Percentiles rank a stretch among this genome's conserved stretches.
These are phyloP conservation scores for Agrilus biguttatus DNA, from an alignment of 2,888 invertebrate species.

Conservation along the genomic window DNA sequence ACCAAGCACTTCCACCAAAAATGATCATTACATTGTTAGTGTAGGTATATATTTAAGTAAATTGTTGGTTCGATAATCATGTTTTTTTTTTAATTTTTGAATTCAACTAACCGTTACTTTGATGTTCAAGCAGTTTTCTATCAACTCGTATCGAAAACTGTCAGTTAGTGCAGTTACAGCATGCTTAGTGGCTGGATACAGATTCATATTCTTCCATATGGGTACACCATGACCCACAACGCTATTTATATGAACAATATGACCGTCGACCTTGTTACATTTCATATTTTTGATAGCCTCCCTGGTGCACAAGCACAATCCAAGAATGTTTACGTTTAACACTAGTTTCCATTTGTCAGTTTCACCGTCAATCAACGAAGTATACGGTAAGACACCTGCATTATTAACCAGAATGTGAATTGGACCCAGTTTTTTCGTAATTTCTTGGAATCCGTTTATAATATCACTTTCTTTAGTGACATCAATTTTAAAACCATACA, in stretches of 20 bases:
- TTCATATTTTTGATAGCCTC: constrained; percentile 15
- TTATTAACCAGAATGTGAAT: constrained; percentile 11
- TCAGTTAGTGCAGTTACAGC: constrained; percentile 7
- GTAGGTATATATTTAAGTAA: too few relatives aligned
- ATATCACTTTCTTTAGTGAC: constrained; percentile 9
- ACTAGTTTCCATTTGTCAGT: constrained; percentile 14
- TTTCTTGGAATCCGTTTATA: constrained; percentile 8
- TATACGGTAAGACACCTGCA: constrained; percentile 7
- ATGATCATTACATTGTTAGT: too few relatives aligned
- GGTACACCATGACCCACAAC: constrained; percentile 6
- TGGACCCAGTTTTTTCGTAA: constrained; percentile 9
- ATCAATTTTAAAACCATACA: constrained; percentile 6
- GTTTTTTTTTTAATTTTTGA: too few relatives aligned
- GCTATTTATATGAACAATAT: constrained; percentile 7
- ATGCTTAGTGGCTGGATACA: constrained; percentile 7
- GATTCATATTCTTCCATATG: constrained; percentile 3
- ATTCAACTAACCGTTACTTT: constrained; percentile 6
- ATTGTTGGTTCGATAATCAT: too few relatives aligned
- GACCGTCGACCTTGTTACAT: constrained; percentile 11
- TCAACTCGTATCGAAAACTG: constrained; percentile 5
- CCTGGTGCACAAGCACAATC: constrained; percentile 11
- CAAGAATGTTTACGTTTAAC: constrained; percentile 17
- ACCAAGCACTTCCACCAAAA: too few relatives aligned
- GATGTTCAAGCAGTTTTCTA: constrained; percentile 3
- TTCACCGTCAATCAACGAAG: constrained; percentile 11